These are phyloP conservation scores for Epirrita christyi DNA, from an alignment of 2,888 invertebrate genomes.

Conservation along the genomic window DNA sequence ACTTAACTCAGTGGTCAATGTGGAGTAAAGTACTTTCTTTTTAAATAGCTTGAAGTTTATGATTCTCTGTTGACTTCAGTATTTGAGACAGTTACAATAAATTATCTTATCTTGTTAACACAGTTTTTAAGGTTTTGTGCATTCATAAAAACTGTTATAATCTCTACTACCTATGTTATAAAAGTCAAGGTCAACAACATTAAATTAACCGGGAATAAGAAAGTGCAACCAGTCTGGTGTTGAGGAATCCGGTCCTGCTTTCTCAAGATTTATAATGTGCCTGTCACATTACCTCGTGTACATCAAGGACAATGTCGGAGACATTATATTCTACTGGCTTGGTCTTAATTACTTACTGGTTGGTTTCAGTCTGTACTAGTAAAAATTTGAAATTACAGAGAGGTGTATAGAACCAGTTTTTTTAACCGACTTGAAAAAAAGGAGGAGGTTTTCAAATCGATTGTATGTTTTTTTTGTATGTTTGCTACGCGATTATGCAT, in stretches of 20 bases:
- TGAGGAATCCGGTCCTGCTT: slow-evolving; percentile 37
- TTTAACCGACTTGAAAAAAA: no score
- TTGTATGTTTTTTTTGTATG: no score
- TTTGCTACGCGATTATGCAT: no score
- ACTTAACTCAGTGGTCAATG: no score
- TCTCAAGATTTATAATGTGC: slow-evolving; percentile 34
- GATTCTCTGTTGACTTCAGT: no score
- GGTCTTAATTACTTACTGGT: slow-evolving; percentile 14
- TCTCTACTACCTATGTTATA: slow-evolving; percentile 9
- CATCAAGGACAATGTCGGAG: slow-evolving; percentile 17
- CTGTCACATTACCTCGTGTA: slow-evolving; percentile 11
- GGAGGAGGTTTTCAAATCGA: no score
- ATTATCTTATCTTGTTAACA: background rate
- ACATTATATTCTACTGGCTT: slow-evolving; percentile 8
- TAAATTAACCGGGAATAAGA: slow-evolving; percentile 26
- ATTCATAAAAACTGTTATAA: slow-evolving; percentile 1
- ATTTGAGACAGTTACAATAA: no score
- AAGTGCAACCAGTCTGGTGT: slow-evolving; percentile 26
- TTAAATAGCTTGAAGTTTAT: no score
- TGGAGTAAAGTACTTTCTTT: no score
- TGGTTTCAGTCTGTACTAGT: no score
- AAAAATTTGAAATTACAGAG: no score
- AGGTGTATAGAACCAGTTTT: no score
- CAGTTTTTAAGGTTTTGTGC: background rate
- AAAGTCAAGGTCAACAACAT: slow-evolving; percentile 22